phyloP scores from a whole-genome alignment of 64 coral and sea anemone species.

The Astreopora myriophthalma region DNA sequence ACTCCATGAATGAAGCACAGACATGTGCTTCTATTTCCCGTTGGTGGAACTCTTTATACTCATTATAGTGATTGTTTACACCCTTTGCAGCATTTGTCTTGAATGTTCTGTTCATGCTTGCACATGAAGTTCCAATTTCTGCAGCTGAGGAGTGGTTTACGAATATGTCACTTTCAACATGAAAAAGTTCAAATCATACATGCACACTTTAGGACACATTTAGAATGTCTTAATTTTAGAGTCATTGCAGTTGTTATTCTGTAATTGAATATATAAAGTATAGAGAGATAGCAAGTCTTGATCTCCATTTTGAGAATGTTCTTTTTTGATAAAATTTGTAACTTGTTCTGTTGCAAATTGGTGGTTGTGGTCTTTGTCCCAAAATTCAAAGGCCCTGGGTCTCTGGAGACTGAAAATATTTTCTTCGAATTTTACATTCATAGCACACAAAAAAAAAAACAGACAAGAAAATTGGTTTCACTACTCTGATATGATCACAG shows the following conservation, averaged over 20 bases:
- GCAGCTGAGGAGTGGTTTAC: slow-evolving; percentile 3
- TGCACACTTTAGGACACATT: neutral
- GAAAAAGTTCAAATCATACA: neutral
- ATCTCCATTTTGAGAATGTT: too few relatives aligned
- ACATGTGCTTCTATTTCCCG: slow-evolving; percentile 2
- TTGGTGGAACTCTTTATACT: neutral
- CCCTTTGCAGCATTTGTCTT: slow-evolving; percentile 24
- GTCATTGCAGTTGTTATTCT: neutral
- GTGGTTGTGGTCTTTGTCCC: too few relatives aligned
- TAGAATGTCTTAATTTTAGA: neutral
- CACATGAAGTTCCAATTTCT: neutral
- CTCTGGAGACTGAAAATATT: too few relatives aligned
- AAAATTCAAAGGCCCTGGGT: too few relatives aligned
- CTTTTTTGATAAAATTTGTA: too few relatives aligned
- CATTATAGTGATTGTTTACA: slow-evolving; percentile 5
- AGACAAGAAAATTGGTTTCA: neutral
- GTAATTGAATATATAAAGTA: too few relatives aligned
- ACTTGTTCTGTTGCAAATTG: too few relatives aligned
- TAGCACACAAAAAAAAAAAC: neutral
- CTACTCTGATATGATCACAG: neutral
- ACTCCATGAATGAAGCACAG: slow-evolving; percentile 38
- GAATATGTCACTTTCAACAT: neutral
- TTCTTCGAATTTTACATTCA: too few relatives aligned
- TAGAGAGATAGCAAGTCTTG: too few relatives aligned
- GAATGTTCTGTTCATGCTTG: slow-evolving; percentile 40